These are phyloP conservation scores for Plecotus auritus DNA, from an alignment of 2,113 vertebrate genomes.

Conservation along the genomic window DNA sequence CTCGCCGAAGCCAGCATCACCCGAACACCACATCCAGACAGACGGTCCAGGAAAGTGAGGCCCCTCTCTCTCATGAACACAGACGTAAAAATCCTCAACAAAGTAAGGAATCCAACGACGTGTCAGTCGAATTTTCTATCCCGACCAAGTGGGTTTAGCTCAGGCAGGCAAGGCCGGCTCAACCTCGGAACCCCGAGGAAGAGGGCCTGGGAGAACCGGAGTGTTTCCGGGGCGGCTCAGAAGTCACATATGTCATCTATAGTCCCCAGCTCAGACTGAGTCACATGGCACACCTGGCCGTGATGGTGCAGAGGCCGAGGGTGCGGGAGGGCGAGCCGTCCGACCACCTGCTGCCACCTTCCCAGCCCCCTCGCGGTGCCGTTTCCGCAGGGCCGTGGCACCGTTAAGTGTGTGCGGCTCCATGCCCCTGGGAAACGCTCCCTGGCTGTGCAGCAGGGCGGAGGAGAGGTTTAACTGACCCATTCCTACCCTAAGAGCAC, in stretches of 20 bases:
- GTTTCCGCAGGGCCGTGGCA: not conserved
- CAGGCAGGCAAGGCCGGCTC: not conserved
- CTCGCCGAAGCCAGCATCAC: not conserved
- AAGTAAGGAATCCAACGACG: not conserved
- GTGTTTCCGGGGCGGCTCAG: accelerated
- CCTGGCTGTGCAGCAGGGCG: not conserved
- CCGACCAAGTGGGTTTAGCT: accelerated
- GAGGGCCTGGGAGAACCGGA: not conserved
- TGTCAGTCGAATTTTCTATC: not conserved
- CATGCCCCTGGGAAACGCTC: not conserved
- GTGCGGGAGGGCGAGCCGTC: too few species aligned
- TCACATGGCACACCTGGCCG: accelerated
- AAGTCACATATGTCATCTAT: accelerated
- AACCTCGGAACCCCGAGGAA: not conserved
- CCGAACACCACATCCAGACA: not conserved
- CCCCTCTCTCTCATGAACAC: accelerated
- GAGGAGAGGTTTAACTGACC: not conserved
- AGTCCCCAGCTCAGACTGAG: too few species aligned
- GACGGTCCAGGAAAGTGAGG: too few species aligned
- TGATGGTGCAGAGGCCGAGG: accelerated
- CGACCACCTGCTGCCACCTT: accelerated
- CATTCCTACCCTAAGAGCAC: not conserved
- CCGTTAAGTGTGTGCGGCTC: not conserved
- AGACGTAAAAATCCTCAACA: not conserved
- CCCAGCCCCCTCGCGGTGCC: not conserved